phyloP scores from a whole-genome alignment of 1,140 invertebrate species.

The Drosophila eugracilis region DNA sequence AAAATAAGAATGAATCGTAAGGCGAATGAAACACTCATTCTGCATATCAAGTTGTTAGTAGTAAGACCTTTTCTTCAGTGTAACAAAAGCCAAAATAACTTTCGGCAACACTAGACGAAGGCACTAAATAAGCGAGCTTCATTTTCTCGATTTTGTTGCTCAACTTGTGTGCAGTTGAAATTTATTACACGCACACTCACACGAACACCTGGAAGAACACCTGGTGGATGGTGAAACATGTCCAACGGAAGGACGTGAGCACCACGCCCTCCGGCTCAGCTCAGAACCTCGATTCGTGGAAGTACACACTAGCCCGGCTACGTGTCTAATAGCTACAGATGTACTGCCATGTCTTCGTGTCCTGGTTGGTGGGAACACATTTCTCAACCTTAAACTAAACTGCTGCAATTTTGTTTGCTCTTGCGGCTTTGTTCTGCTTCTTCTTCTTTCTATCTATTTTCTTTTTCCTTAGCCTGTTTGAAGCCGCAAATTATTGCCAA shows the following conservation, averaged over 20 bases:
- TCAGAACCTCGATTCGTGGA: conserved; percentile 22
- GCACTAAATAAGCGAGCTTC: conserved; percentile 64
- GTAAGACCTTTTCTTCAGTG: conserved; percentile 3
- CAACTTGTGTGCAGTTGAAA: conserved; percentile 60
- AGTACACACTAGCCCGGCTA: no score
- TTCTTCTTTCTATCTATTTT: conserved; percentile 7
- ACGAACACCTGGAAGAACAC: conserved; percentile 19
- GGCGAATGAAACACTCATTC: neutral
- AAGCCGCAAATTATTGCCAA: conserved; percentile 47
- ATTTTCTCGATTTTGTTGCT: conserved; percentile 23
- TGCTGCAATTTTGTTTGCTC: conserved; percentile 4
- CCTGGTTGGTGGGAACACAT: conserved; percentile 42
- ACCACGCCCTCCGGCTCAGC: conserved; percentile 12
- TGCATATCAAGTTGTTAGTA: no score
- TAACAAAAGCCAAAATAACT: conserved; percentile 7
- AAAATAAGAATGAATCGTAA: no score
- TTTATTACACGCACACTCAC: conserved; percentile 49
- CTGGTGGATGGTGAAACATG: conserved; percentile 52
- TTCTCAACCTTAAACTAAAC: conserved; percentile 63
- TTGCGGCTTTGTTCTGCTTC: conserved; percentile 2
- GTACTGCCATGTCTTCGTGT: conserved; percentile 35
- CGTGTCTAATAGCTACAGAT: conserved; percentile 73
- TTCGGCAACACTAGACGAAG: conserved; percentile 19
- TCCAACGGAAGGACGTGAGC: conserved; percentile 57
- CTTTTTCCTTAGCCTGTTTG: neutral